phyloP scores from a whole-genome alignment of 2,888 invertebrate genomes.

The Strigamia maritima region DNA sequence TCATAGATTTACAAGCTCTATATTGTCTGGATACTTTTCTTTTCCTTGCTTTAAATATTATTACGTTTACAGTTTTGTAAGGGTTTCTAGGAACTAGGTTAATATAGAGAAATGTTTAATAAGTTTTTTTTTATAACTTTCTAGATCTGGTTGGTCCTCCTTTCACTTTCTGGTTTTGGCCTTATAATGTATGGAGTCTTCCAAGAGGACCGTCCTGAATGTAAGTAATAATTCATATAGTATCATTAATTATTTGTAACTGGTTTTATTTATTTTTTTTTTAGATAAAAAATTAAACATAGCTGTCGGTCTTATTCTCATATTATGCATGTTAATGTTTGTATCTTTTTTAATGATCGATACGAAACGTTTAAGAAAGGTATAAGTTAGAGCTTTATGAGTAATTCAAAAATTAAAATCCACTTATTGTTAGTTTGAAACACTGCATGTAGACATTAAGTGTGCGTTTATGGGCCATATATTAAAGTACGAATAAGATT shows the following conservation, averaged over 20 bases:
- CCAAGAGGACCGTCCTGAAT: not conserved
- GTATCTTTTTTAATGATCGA: constrained; percentile 16
- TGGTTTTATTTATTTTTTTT: not conserved
- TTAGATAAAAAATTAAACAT: not conserved
- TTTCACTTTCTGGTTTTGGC: not conserved
- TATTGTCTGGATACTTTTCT: not conserved
- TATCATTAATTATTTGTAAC: not conserved
- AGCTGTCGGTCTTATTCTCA: not conserved
- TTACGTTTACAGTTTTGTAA: constrained; percentile 1
- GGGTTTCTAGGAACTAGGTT: not conserved
- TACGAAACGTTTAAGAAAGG: not conserved
- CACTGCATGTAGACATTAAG: too few species aligned
- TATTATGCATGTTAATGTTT: not conserved
- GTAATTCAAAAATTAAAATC: not conserved
- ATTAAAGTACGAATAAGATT: too few species aligned
- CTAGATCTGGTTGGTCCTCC: not conserved
- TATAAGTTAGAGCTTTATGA: not conserved
- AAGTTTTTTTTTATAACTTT: not conserved
- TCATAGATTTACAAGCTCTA: not conserved
- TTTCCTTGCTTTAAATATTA: constrained; percentile 3
- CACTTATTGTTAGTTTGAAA: too few species aligned
- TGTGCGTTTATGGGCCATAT: too few species aligned
- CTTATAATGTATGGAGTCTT: constrained; percentile 5
- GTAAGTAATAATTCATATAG: not conserved
- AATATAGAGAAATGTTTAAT: not conserved